Evolutionary conservation across 1,140 invertebrate species (phyloP), one percentile per base, ranked within the genome.

Genomic region (Saccostrea glomerata): DNA sequence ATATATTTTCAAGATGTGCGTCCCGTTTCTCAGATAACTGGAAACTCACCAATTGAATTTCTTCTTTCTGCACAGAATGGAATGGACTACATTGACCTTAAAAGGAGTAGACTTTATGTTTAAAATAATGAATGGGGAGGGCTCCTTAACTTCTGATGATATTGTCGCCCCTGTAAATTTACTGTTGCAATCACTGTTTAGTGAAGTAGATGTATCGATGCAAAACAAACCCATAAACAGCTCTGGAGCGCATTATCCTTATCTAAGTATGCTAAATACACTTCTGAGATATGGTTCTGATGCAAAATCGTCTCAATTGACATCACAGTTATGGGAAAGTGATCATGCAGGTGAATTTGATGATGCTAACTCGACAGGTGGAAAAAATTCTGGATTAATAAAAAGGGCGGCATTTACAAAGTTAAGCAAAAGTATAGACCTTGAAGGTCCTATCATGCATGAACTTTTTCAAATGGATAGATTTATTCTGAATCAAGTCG

Each of bases 401-500:
- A 25, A 73, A 36, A 86, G 86, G 56, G 70, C 56, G 5, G 30
- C n/a, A 73, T 20, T 60, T 0, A 86, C 63, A 54, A 56, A 66
- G 5, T 1, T 23, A 54, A 86, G 86, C 47, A 89, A 86, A 63
- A 25, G n/a, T 15, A 56, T 87, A 0, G 83, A 89, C 55, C 87
- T 90, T 84, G 73, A 82, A 83, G 84, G 86, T 6, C 84, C 84
- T 11, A 66, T 90, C 17, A 82, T 77, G 20, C 86, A 91, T 54
- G 88, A 89, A 88, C 58, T 89, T 9, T 89, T 89, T 55, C 47
- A 88, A 60, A 54, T 87, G 17, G 85, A 90, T 40, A 70, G 88
- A 47, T 89, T 77, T 63, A 70, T 90, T 17, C 13, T 90, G 4
- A 90, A 90, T 84, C 87, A 88, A 85, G 88, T 89, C 5, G 85